These are phyloP conservation scores for Girardinus metallicus DNA, from an alignment of 2,797 vertebrate species.

Conservation along the genomic window DNA sequence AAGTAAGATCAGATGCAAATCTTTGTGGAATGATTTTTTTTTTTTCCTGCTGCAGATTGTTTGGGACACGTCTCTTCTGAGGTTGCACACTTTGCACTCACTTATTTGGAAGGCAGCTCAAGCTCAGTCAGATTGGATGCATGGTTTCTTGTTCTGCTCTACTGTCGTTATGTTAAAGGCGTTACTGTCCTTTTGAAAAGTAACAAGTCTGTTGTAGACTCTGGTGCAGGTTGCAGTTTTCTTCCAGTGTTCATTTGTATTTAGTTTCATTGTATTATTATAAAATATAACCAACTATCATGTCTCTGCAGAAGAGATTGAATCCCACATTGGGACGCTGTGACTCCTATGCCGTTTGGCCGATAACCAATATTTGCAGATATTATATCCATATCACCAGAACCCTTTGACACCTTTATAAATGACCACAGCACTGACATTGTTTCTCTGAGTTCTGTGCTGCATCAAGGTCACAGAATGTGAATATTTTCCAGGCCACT, in stretches of 20 bases:
- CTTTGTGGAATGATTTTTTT: not conserved
- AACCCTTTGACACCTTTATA: too few species aligned
- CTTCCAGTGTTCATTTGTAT: not conserved
- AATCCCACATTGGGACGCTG: not conserved
- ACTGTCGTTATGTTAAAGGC: too few species aligned
- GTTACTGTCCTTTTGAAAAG: not conserved
- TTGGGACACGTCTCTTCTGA: not conserved
- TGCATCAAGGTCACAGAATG: not conserved
- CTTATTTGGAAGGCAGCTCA: not conserved
- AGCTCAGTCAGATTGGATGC: not conserved
- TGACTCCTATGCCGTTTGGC: not conserved
- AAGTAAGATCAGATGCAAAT: not conserved
- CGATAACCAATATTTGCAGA: not conserved
- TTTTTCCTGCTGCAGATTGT: not conserved
- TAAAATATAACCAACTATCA: not conserved
- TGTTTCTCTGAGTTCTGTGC: too few species aligned
- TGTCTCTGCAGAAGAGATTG: not conserved
- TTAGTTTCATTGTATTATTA: not conserved
- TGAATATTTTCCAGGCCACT: conserved; percentile 48
- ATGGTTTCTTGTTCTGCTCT: not conserved
- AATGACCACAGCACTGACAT: too few species aligned
- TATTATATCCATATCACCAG: not conserved
- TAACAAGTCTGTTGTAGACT: not conserved
- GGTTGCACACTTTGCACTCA: not conserved
- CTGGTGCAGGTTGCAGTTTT: not conserved